phyloP scores from a whole-genome alignment of 2,888 invertebrate species.

The Dilophus febrilis region DNA sequence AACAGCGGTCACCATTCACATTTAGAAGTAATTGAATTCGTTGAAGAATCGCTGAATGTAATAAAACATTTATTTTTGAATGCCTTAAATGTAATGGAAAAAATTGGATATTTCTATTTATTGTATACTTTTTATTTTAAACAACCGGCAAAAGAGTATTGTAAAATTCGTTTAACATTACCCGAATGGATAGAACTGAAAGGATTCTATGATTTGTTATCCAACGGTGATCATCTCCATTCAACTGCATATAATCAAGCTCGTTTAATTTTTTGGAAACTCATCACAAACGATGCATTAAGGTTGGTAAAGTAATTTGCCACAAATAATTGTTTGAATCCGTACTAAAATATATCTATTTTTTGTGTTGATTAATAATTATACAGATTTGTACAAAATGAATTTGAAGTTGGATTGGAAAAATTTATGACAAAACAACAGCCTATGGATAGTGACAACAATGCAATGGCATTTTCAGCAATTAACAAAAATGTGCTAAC shows the following conservation, averaged over 20 bases:
- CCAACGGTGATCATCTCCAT: neutral
- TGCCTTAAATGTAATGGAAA: neutral
- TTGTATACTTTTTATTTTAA: conserved; percentile 11
- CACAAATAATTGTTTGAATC: neutral
- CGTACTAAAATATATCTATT: neutral
- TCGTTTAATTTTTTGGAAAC: conserved; percentile 9
- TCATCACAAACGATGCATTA: conserved; percentile 9
- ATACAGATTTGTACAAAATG: neutral
- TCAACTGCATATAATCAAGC: conserved; percentile 8
- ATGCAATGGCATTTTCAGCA: neutral
- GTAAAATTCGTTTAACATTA: conserved; percentile 9
- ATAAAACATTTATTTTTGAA: conserved; percentile 5
- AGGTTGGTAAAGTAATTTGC: conserved; percentile 4
- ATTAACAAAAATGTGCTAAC: neutral
- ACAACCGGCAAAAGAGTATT: conserved; percentile 9
- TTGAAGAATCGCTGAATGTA: conserved; percentile 5
- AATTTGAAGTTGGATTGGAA: neutral
- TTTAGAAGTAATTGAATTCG: conserved; percentile 7
- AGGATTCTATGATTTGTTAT: conserved; percentile 6
- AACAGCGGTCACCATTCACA: conserved; percentile 1
- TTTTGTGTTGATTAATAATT: neutral
- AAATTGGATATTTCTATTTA: conserved; percentile 9
- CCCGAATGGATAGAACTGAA: conserved; percentile 8
- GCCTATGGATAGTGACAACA: neutral
- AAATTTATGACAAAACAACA: neutral